These are phyloP conservation scores for Chaetodon trifasciatus DNA, from an alignment of 2,797 vertebrate genomes.

Conservation along the genomic window DNA sequence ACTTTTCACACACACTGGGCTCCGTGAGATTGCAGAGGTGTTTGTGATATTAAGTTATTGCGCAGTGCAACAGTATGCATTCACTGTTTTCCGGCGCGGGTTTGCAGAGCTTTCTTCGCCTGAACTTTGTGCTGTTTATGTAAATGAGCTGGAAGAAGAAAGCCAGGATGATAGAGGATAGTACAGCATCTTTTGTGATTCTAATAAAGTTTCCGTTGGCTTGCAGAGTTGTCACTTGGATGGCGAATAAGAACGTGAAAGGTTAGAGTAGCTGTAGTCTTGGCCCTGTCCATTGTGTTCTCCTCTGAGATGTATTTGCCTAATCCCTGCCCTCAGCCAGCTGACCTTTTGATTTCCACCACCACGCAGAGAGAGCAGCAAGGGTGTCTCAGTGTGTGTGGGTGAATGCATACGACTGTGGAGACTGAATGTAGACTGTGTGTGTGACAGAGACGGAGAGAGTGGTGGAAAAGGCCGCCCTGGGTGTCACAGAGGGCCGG, in stretches of 20 bases:
- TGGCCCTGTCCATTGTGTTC: slow-evolving; percentile 32
- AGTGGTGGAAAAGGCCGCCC: slow-evolving; percentile 31
- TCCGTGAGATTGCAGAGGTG: not conserved
- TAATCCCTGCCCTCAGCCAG: slow-evolving; percentile 59
- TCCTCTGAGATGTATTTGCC: slow-evolving; percentile 52
- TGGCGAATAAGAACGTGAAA: slow-evolving; percentile 41
- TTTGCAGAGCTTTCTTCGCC: not conserved
- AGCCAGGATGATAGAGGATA: not conserved
- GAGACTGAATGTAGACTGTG: slow-evolving; percentile 12
- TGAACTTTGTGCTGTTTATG: not conserved
- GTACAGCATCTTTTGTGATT: not conserved
- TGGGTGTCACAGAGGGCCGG: slow-evolving; percentile 35
- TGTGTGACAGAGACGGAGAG: slow-evolving; percentile 8
- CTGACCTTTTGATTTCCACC: slow-evolving; percentile 61
- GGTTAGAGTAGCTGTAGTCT: slow-evolving; percentile 56
- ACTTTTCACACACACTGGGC: not conserved
- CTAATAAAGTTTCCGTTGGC: not conserved
- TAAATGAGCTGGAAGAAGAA: not conserved
- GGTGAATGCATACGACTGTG: not conserved
- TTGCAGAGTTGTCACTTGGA: slow-evolving; percentile 17
- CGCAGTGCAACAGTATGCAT: not conserved
- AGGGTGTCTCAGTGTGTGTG: slow-evolving; percentile 14
- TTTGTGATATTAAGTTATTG: not conserved
- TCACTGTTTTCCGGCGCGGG: not conserved
- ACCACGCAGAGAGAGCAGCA: slow-evolving; percentile 16